phyloP scores from a whole-genome alignment of 2,797 vertebrate genomes.

The Chaetophractus vellerosus region DNA sequence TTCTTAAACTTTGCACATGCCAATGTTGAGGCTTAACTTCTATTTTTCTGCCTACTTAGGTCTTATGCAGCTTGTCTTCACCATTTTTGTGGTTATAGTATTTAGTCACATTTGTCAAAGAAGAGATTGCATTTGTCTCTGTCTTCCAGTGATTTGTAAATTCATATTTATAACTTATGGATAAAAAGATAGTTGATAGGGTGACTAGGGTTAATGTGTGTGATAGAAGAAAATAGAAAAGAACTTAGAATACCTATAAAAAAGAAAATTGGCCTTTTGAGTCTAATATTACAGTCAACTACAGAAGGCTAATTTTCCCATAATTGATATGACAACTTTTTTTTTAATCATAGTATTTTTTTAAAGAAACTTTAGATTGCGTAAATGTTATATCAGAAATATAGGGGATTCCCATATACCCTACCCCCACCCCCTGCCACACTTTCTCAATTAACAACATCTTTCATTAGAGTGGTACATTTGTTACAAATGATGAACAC shows the following conservation, averaged over 20 bases:
- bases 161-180: neutral
- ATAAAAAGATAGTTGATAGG: slow-evolving; percentile 17
- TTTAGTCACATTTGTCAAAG: slow-evolving; percentile 41
- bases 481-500: no score
- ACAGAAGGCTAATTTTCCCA: slow-evolving; percentile 1
- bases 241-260: neutral
- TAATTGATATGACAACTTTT: neutral
- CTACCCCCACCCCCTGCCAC: no score
- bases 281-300: slow-evolving; percentile 5
- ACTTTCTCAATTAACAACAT: no score
- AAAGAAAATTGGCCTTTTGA: slow-evolving; percentile 24
- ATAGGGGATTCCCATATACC: no score
- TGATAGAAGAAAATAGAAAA: neutral
- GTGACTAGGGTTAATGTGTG: slow-evolving; percentile 27
- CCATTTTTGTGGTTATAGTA: slow-evolving; percentile 8
- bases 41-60: neutral
- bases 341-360: no score
- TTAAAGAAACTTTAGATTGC: no score
- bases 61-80: slow-evolving; percentile 30
- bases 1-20: neutral
- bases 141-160: slow-evolving; percentile 14
- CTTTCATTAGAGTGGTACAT: no score
- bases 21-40: neutral
- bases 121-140: neutral
- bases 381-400: no score